Percentiles rank a stretch among this genome's conserved stretches.
Evolutionary conservation across 1,140 invertebrate species (phyloP).

Genomic region (Drosophila trapezifrons): DNA sequence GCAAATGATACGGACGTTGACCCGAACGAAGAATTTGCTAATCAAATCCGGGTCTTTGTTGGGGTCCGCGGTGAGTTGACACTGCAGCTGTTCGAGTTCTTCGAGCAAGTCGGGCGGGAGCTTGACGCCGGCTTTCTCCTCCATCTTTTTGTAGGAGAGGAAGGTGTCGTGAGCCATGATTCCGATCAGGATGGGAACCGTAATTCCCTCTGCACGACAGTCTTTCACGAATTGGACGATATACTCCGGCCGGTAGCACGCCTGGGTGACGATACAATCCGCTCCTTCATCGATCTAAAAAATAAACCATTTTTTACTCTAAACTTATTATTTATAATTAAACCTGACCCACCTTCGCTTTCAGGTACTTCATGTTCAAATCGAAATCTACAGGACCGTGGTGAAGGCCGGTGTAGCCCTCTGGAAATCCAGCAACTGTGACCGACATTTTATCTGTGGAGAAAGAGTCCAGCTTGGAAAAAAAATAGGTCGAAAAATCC

Average conservation of each 20-base stretch:
- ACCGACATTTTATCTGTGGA: constrained; percentile 35
- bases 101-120: neutral
- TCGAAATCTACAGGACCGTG: neutral
- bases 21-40: constrained; percentile 33
- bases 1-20: constrained; percentile 17
- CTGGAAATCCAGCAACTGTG: constrained; percentile 42
- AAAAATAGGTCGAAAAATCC: neutral
- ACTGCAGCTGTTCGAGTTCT: neutral
- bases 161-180: constrained; percentile 28
- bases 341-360: constrained; percentile 47
- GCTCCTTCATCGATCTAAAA: constrained; percentile 36
- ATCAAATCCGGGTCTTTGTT: neutral
- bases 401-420: constrained; percentile 10
- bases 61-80: neutral
- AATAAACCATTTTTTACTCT: no score
- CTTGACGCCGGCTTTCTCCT: neutral
- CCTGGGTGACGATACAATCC: constrained; percentile 49
- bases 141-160: neutral
- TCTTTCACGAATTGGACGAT: constrained; percentile 31
- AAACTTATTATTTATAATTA: no score
- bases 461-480: neutral
- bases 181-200: constrained; percentile 42
- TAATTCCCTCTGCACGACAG: constrained; percentile 32
- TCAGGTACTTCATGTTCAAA: constrained; percentile 2
- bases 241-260: constrained; percentile 20